These are phyloP conservation scores for Arremon aurantiirostris DNA, from an alignment of 2,797 vertebrate species.

Conservation along the genomic window DNA sequence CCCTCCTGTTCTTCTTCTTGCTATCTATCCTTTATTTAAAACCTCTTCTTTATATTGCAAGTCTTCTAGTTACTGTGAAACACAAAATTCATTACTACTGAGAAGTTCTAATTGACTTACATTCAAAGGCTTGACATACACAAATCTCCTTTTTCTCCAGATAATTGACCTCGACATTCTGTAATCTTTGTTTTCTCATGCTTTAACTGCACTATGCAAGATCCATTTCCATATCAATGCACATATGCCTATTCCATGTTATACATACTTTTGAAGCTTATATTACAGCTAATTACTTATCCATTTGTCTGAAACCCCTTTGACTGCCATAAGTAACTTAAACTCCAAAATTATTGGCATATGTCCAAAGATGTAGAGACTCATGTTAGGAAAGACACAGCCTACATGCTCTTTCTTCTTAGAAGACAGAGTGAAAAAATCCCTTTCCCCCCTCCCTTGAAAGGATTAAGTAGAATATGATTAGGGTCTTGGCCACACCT, in stretches of 20 bases:
- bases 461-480: not conserved
- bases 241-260: accelerated
- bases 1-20: not conserved
- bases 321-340: not conserved
- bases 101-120: not conserved
- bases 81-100: not conserved
- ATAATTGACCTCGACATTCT: not conserved
- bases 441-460: accelerated
- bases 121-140: not conserved
- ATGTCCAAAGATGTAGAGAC: not conserved
- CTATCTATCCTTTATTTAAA: not conserved
- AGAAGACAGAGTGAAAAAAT: no score
- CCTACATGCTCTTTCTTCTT: not conserved
- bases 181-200: not conserved
- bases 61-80: not conserved
- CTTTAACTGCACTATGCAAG: not conserved
- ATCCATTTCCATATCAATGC: not conserved
- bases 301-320: not conserved
- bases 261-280: not conserved
- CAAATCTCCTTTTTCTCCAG: not conserved
- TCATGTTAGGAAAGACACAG: not conserved
- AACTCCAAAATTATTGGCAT: not conserved
- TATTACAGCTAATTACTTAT: not conserved
- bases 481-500: not conserved
- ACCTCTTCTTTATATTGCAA: not conserved